Percentiles rank a stretch among this genome's conserved stretches.
These are phyloP conservation scores for Tuberolachnus salignus DNA, from an alignment of 2,888 invertebrate genomes.

Conservation along the genomic window DNA sequence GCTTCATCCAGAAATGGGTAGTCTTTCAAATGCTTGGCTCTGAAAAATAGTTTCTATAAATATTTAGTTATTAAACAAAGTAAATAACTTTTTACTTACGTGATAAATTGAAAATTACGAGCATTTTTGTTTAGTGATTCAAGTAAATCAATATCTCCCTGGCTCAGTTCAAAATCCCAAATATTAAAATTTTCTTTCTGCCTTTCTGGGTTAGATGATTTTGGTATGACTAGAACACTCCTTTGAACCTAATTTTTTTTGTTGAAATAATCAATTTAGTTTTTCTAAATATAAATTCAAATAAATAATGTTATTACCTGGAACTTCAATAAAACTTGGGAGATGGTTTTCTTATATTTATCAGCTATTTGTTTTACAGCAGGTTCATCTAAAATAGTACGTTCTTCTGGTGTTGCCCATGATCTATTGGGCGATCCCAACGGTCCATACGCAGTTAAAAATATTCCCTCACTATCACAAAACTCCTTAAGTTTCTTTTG, in stretches of 20 bases:
- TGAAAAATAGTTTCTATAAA: slow-evolving; percentile 59
- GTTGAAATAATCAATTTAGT: background rate
- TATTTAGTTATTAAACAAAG: background rate
- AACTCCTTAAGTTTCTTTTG: slow-evolving; percentile 74
- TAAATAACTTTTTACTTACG: slow-evolving; percentile 56
- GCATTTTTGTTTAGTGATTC: slow-evolving; percentile 58
- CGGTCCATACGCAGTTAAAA: slow-evolving; percentile 82
- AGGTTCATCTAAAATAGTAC: slow-evolving; percentile 74
- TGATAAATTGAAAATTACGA: slow-evolving; percentile 54
- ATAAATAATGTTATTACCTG: slow-evolving; percentile 61
- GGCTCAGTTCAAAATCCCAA: slow-evolving; percentile 59
- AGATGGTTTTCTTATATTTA: slow-evolving; percentile 71
- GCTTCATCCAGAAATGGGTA: slow-evolving; percentile 66
- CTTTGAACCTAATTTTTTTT: slow-evolving; percentile 58
- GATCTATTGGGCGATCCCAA: slow-evolving; percentile 83
- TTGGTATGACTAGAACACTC: slow-evolving; percentile 59
- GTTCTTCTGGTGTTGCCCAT: slow-evolving; percentile 77
- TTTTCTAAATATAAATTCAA: background rate
- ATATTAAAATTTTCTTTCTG: slow-evolving; percentile 59
- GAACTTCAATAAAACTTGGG: slow-evolving; percentile 74
- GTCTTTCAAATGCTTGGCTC: slow-evolving; percentile 63
- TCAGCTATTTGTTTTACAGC: slow-evolving; percentile 70
- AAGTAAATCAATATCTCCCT: slow-evolving; percentile 58
- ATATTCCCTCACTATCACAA: slow-evolving; percentile 72
- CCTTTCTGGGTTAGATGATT: slow-evolving; percentile 59